Evolutionary conservation across 2,888 invertebrate genomes (phyloP).

Genomic region (Congeria kusceri): DNA sequence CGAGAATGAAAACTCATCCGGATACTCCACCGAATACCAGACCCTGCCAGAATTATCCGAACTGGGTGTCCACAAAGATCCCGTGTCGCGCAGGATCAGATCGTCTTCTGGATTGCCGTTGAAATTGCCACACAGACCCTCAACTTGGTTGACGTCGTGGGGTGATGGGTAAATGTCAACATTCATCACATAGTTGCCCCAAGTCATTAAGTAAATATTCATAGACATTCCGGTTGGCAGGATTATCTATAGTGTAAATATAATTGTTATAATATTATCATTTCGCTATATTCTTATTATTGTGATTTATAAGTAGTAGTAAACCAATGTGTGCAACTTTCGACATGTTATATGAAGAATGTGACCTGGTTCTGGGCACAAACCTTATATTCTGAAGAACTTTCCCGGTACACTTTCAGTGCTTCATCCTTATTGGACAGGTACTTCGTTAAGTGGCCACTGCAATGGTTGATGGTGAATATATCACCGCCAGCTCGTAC

Average conservation of each 20-base stretch:
- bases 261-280: no score
- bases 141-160: conserved; percentile 11
- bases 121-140: conserved; percentile 30
- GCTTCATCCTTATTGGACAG: conserved; percentile 27
- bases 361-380: no score
- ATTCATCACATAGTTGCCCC: conserved; percentile 23
- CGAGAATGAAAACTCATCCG: conserved; percentile 21
- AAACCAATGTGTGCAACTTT: no score
- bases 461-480: conserved; percentile 43
- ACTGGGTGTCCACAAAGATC: background rate
- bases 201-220: conserved; percentile 15
- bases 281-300: no score
- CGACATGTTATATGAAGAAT: no score
- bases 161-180: conserved; percentile 18
- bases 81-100: conserved; percentile 1
- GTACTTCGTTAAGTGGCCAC: conserved; percentile 26
- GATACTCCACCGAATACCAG: background rate
- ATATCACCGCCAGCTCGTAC: conserved; percentile 40
- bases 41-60: background rate
- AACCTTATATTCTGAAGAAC: conserved; percentile 22
- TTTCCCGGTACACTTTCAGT: conserved; percentile 23
- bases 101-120: conserved; percentile 21
- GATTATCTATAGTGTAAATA: conserved; percentile 15
- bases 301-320: no score
- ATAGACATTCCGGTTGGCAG: conserved; percentile 23